Evolutionary conservation across 1,140 invertebrate genomes (phyloP), one percentile per base, ranked within the genome.

Genomic region (Catajapyx aquilonaris): DNA sequence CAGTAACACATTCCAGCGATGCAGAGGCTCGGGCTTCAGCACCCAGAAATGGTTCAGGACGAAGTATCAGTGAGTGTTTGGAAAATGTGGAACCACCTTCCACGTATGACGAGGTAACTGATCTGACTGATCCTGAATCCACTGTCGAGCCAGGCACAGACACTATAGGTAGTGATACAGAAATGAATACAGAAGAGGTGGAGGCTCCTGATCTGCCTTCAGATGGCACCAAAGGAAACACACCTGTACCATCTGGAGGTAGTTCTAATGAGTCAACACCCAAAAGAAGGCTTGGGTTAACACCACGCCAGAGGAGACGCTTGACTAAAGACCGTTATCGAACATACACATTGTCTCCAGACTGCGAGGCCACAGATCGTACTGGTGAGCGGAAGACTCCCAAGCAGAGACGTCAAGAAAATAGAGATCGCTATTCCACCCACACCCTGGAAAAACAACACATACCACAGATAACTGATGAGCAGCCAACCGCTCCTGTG

Each of bases 81-180:
- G 74, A 77, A 41, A 64, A 68, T 39, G 64, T 69, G 2, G 69
- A 69, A 52, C 68, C 68, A 9, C 68, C 69, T 1, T 70, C 68
- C 1, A 48, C 67, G 2, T 69, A 70, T 33, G 65, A 70, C 34
- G 69, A 71, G 41, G 55, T 71, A 2, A 68, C 60, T 20, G 65
- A 70, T 35, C 55, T 67, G 43, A 69, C 71, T 37, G 52, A 53
- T 37, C 45, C 45, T 28, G 71, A 71, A 37, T 68, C 67, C 0
- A 57, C 66, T 0, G 58, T 63, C 18, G 66, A 70, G 31, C 54
- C 61, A n/a, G 52, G 53, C 4, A 71, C 70, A 0, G 57, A 72
- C 19, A 66, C 66, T 28, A 51, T 68, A 5, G 68, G 61, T 20
- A 66, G 57, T 22, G 63, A 67, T 38, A 69, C 69, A 3, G 51